These are phyloP conservation scores for Dipus sagitta DNA, from an alignment of 2,797 vertebrate species.

Conservation along the genomic window DNA sequence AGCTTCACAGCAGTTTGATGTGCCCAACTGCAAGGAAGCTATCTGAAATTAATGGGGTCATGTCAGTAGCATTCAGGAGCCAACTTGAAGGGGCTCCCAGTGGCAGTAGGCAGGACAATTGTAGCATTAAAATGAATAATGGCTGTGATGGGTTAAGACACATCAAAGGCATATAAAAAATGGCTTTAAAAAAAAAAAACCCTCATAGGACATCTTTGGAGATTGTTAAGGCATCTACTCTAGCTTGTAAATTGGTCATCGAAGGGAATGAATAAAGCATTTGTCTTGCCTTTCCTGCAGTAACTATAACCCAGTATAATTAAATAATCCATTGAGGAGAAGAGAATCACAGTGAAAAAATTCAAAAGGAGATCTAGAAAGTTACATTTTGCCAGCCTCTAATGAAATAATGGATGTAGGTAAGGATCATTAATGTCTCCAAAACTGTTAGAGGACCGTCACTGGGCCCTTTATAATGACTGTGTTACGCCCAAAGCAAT, in stretches of 20 bases:
- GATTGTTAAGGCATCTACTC: background rate
- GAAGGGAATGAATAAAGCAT: conserved; percentile 17
- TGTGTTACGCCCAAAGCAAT: background rate
- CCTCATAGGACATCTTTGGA: background rate
- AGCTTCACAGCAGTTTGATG: conserved; percentile 14
- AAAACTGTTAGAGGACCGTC: background rate
- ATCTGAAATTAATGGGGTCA: conserved; percentile 21
- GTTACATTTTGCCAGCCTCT: conserved; percentile 31
- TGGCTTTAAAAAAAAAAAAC: background rate
- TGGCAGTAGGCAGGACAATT: background rate
- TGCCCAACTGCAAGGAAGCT: background rate
- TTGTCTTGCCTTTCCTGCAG: conserved; percentile 21
- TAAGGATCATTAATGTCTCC: background rate
- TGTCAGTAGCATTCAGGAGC: conserved; percentile 14
- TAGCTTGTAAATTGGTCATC: conserved; percentile 56
- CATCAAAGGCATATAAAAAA: conserved; percentile 36
- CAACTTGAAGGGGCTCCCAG: conserved; percentile 7
- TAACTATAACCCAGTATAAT: background rate
- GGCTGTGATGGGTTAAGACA: background rate
- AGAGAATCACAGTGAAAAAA: conserved; percentile 12
- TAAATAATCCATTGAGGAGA: background rate
- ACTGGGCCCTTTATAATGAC: conserved; percentile 5
- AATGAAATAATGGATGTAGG: conserved; percentile 19
- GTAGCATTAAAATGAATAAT: conserved; percentile 21
- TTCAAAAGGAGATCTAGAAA: conserved; percentile 20